Evolutionary conservation across 2,888 invertebrate species (phyloP), one percentile per base, ranked within the genome.

Genomic region (Enoplolaimus lenunculus): DNA sequence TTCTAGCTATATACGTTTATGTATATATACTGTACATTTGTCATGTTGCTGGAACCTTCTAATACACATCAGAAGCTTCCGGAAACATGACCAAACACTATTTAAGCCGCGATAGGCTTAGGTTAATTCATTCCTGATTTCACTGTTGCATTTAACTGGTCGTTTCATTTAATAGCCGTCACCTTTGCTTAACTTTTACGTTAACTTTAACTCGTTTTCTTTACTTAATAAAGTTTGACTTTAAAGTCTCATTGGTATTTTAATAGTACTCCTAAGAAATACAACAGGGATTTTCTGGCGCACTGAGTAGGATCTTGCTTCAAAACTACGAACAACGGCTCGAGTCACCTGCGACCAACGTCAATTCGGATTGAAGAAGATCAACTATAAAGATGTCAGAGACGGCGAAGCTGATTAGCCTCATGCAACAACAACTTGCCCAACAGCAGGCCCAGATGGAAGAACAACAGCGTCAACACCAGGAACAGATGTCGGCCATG

Each of bases 331-430:
- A 62, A 26, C 31, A 31, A 29, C 62, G 62, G n/a, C 62, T 62
- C 62, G 62, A 62, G 31, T 31, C 29, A 29, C 62, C 31, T 31
- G 62, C 45, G 45, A 45, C 45, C 45, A 45, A 45, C 45, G 45
- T 45, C 45, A 62, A 29, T 29, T 29, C 62, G 62, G 62, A 62
- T 62, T 62, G 62, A 62, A 62, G 62, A 62, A 29, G 62, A 62
- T 62, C 62, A 62, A 62, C 62, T 45, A 45, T 45, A 7, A 62
- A 62, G 29, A 62, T 30, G 30, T 30, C 64, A 31, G 64, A 62
- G 29, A 62, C 64, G 33, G 64, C 64, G 64, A 62, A 62, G 33
- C 33, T 62, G 64, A 28, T 62, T 28, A 62, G 33, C 30, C 64
- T 62, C 64, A 62, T 62, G 64, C 64, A 62, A 31, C 64, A 62